Conservation (phyloP, 2,797 vertebrate genomes). For the Zenarchopterus dispar region DNA sequence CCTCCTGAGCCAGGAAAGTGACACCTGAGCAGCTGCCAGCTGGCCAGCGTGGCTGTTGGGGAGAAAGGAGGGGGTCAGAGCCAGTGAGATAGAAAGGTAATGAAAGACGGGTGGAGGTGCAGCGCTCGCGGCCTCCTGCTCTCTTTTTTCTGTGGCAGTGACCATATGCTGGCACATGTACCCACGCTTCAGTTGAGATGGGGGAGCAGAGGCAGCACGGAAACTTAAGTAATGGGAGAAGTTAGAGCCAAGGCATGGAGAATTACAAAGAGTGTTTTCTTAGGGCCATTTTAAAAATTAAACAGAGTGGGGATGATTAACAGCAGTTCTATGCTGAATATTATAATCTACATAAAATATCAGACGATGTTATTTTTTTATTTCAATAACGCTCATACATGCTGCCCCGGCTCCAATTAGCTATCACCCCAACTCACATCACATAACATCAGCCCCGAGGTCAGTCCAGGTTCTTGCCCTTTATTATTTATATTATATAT, state of each 20-base stretch:
- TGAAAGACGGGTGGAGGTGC: constrained; percentile 74
- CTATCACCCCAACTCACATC: constrained; percentile 45
- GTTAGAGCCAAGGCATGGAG: constrained; percentile 48
- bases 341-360: constrained; percentile 19
- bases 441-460: constrained; percentile 41
- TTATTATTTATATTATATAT: constrained; percentile 60
- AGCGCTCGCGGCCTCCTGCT: constrained; percentile 51
- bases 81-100: constrained; percentile 79
- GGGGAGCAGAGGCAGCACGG: constrained; percentile 61
- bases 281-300: constrained; percentile 62
- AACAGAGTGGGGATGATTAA: constrained; percentile 24
- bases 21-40: constrained; percentile 77
- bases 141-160: constrained; percentile 62
- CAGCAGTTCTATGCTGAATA: constrained; percentile 19
- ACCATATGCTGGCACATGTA: constrained; percentile 67
- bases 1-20: constrained; percentile 70
- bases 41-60: constrained; percentile 58
- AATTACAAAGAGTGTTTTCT: constrained; percentile 65
- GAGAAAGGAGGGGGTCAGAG: constrained; percentile 59
- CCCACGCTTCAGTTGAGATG: constrained; percentile 61
- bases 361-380: constrained; percentile 24
- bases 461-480: constrained; percentile 37
- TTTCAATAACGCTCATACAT: constrained; percentile 30
- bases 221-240: constrained; percentile 80
- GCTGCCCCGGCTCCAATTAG: constrained; percentile 36